These are phyloP conservation scores for Herpetotheres cachinnans DNA, from an alignment of 2,113 vertebrate genomes.

Conservation along the genomic window DNA sequence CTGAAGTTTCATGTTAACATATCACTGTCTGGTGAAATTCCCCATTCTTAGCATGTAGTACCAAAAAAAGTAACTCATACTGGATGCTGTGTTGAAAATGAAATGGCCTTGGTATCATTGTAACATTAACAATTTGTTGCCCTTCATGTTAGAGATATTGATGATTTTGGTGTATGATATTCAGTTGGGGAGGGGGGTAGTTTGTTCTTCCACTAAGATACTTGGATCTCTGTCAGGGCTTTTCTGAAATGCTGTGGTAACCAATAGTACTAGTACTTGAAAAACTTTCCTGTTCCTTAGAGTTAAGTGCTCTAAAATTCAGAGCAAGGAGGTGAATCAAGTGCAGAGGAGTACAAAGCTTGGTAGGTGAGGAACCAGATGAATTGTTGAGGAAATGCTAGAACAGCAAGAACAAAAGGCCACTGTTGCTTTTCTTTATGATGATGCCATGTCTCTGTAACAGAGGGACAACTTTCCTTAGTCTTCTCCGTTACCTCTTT, in stretches of 20 bases:
- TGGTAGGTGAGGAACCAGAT: background rate
- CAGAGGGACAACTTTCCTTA: background rate
- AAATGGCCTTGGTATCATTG: background rate
- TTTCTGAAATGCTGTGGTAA: background rate
- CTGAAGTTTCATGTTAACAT: background rate
- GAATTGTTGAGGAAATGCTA: background rate
- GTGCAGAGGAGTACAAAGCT: background rate
- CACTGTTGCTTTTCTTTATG: background rate
- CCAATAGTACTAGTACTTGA: background rate
- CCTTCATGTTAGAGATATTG: background rate
- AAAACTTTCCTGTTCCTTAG: background rate
- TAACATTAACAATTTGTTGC: background rate
- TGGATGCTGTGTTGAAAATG: background rate
- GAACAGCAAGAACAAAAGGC: background rate
- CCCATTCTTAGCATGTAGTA: background rate
- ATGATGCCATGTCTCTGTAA: background rate
- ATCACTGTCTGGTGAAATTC: background rate
- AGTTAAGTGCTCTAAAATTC: background rate
- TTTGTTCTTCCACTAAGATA: background rate
- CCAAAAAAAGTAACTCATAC: background rate
- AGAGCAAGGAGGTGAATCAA: background rate
- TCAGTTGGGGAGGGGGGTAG: background rate
- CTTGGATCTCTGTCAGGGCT: background rate
- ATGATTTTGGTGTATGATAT: background rate
- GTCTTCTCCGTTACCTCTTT: background rate